Conservation (phyloP, 1,140 invertebrate species). For the Danaus melanippus region DNA sequence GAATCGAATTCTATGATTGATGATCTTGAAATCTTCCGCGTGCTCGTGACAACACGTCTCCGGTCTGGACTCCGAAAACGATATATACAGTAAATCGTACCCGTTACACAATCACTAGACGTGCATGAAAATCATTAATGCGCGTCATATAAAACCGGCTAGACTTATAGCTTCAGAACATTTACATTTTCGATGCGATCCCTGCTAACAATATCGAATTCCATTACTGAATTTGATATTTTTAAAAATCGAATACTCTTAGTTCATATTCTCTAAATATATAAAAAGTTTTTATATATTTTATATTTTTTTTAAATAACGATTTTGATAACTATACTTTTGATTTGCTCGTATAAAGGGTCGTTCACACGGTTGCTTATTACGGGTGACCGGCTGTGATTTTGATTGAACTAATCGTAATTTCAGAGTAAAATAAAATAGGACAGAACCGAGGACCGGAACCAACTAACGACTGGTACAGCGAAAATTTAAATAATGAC, state of each 20-base stretch:
- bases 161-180: too few relatives aligned
- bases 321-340: conserved; percentile 2
- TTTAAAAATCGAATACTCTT: background rate
- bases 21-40: conserved; percentile 38
- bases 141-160: background rate
- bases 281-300: conserved; percentile 2
- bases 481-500: conserved; percentile 69
- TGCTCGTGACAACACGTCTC: conserved; percentile 27
- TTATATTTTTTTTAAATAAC: conserved; percentile 6
- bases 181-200: too few relatives aligned
- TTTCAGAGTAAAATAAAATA: conserved; percentile 62
- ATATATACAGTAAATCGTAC: conserved; percentile 39
- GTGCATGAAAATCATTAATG: conserved; percentile 22
- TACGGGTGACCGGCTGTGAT: conserved; percentile 57
- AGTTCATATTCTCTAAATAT: background rate
- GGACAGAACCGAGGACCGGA: conserved; percentile 61
- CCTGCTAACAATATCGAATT: too few relatives aligned
- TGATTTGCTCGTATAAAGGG: conserved; percentile 40
- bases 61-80: conserved; percentile 29
- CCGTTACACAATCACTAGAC: conserved; percentile 47
- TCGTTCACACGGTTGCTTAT: conserved; percentile 60
- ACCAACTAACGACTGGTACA: conserved; percentile 65
- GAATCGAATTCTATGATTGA: conserved; percentile 47
- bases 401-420: conserved; percentile 63
- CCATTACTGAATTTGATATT: too few relatives aligned